Evolutionary conservation across 2,797 vertebrate genomes (phyloP).

Genomic region (Rhinatrema bivittatum): DNA sequence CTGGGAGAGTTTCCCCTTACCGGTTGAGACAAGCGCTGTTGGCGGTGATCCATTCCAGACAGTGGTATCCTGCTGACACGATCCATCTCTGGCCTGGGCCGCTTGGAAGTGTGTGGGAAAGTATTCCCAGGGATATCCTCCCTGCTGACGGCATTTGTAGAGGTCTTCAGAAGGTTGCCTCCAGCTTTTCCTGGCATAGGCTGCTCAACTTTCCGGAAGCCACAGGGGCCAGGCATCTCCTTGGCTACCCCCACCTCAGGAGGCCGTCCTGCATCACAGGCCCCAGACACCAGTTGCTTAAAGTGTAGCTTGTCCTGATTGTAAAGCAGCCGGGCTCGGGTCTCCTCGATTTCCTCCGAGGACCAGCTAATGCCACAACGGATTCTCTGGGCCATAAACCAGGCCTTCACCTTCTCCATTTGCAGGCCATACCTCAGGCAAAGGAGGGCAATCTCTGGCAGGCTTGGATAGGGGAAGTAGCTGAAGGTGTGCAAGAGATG

Average conservation of each 20-base stretch:
- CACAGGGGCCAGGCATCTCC: not conserved
- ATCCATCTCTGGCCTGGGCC: not conserved
- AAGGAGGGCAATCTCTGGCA: conserved; percentile 71
- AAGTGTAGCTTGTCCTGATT: conserved; percentile 46
- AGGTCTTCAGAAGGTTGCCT: not conserved
- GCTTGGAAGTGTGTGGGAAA: conserved; percentile 2
- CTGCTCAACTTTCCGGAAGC: no score
- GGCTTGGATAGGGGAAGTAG: conserved; percentile 81
- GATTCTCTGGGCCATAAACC: conserved; percentile 88
- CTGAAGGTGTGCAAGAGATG: conserved; percentile 82
- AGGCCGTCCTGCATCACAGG: conserved; percentile 21
- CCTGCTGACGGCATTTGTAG: not conserved
- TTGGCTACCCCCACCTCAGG: conserved; percentile 18
- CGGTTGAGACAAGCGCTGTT: not conserved
- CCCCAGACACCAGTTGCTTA: conserved; percentile 37
- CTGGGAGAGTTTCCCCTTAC: not conserved
- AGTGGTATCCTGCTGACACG: not conserved
- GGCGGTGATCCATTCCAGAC: not conserved
- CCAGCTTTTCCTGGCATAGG: not conserved
- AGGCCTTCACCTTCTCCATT: conserved; percentile 84
- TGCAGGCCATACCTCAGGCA: conserved; percentile 70
- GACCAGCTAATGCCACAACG: conserved; percentile 90
- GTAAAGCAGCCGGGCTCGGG: conserved; percentile 51
- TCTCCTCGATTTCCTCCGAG: conserved; percentile 83
- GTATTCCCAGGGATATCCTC: not conserved